Conservation (phyloP, 2,113 vertebrate genomes). For the Jacana jacana region DNA sequence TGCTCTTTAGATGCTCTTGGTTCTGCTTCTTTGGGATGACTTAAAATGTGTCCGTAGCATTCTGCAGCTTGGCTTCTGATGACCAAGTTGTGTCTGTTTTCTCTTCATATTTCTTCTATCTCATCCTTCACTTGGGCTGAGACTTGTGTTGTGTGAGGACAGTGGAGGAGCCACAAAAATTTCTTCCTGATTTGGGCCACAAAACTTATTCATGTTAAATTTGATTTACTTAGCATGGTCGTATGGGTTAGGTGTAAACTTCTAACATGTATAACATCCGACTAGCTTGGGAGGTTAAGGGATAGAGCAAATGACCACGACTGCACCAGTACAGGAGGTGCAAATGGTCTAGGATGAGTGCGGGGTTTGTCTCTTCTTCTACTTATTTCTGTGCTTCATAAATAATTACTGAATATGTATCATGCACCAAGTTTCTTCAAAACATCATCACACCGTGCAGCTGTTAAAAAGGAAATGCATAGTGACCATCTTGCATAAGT, state of each 20-base stretch:
- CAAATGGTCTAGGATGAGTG: not conserved
- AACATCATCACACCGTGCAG: rapidly evolving
- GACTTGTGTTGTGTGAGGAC: not conserved
- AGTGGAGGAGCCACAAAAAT: not conserved
- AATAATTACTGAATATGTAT: not conserved
- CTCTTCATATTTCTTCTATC: rapidly evolving
- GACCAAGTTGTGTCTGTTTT: not conserved
- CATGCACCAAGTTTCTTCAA: not conserved
- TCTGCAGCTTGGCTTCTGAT: not conserved
- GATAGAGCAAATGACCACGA: not conserved
- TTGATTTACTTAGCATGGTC: not conserved
- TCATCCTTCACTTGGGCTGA: not conserved
- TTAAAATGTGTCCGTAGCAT: not conserved
- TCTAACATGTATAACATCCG: not conserved
- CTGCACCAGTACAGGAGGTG: not conserved
- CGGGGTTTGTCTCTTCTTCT: not conserved
- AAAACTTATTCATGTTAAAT: not conserved
- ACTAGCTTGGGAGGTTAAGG: not conserved
- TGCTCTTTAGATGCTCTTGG: not conserved
- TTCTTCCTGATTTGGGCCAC: not conserved
- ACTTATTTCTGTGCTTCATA: not conserved
- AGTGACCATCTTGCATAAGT: not conserved
- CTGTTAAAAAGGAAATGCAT: not conserved
- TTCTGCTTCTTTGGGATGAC: not conserved
- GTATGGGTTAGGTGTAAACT: not conserved